A percentile compares a stretch with the other conserved stretches of the same genome.
Evolutionary conservation across 1,140 invertebrate species (phyloP).

Genomic region (Zaprionus gabonicus): DNA sequence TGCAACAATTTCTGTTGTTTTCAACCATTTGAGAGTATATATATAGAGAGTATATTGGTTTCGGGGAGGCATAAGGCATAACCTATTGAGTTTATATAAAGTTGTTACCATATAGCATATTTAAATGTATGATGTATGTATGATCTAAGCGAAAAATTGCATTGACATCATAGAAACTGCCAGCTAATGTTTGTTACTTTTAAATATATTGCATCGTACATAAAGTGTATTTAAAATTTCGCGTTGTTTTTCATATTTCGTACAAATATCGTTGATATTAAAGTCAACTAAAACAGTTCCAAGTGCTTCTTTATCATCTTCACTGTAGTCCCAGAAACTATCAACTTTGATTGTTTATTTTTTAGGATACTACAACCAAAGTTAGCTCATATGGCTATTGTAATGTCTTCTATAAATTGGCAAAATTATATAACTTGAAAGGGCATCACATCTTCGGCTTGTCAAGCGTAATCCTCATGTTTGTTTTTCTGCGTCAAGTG

Average conservation of each 20-base stretch:
- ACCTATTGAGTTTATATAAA: no score
- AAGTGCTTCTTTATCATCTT: background rate
- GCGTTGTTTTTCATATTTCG: background rate
- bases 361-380: no score
- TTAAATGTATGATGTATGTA: no score
- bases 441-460: background rate
- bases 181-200: background rate
- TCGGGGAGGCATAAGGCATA: background rate
- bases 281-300: background rate
- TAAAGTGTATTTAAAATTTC: no score
- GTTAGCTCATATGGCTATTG: no score
- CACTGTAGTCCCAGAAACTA: no score
- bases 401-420: no score
- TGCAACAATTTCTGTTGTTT: conserved; percentile 60
- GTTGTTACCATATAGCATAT: no score
- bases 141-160: background rate
- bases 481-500: conserved; percentile 44
- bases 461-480: background rate
- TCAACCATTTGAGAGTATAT: conserved; percentile 13
- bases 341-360: no score
- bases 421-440: background rate
- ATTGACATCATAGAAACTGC: background rate
- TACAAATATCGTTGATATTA: background rate
- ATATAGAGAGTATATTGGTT: background rate
- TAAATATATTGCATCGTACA: background rate